Base-by-base conservation (phyloP, 2,113 vertebrate genomes). In the Okapia johnstoni region DNA sequence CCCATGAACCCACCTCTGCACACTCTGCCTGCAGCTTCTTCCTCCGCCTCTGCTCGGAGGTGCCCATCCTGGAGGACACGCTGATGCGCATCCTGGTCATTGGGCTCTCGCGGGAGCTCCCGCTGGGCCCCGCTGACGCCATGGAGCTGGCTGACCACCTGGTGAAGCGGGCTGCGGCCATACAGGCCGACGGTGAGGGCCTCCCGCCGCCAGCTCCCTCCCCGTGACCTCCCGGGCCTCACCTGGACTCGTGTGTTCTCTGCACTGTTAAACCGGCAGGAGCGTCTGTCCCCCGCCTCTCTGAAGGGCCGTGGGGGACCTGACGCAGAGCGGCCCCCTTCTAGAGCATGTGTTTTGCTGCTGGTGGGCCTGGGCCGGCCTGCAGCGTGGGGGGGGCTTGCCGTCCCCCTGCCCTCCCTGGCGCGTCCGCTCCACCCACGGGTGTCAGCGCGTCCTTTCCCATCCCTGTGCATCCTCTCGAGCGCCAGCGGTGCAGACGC, bases 101-200 rank as follows among this genome's bases (percentile, higher is more conserved):
- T 0, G 99, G 99, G 3, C 97, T 99, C 97, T 99, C 99, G 0
- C 99, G 99, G 1, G 99, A 99, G 94, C 98, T 99, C 52, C 99
- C 99, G 0, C 99, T 99, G 0, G 99, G 99, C 73, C 99, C 99
- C 0, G 99, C 99, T 0, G 99, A 99, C 0, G 99, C 99, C 98
- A 99, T 99, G 99, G 99, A 99, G 98, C 99, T 99, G 0, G 99
- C 99, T 0, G 99, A 99, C 98, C 99, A 99, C 98, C 98, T 99
- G 97, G 99, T 99, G 84, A 99, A 99, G 97, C 98, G 99, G 36
- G 99, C 99, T 0, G 99, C 99, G 0, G 99, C 99, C 0, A 99
- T 99, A 94, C 99, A 99, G 95, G 99, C 99, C 0, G 99, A 99
- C 2, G 99, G 99, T 99, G 97, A 97, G 96, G 17, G 36, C 57